Percentiles rank a stretch among this genome's conserved stretches.
phyloP scores from a whole-genome alignment of 2,113 vertebrate species.

The Lagopus leucura region DNA sequence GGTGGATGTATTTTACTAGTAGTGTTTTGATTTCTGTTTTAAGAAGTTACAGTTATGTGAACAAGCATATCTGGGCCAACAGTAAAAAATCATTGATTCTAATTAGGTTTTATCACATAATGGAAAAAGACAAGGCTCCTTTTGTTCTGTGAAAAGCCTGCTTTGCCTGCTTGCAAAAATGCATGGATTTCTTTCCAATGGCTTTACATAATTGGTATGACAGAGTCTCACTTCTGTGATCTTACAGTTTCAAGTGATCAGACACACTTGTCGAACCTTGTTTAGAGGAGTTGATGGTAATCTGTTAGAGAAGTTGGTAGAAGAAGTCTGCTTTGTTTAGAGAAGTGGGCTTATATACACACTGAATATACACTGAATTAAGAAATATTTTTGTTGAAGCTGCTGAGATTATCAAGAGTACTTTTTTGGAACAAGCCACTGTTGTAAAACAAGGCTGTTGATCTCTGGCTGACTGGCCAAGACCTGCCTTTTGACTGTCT shows the following conservation, averaged over 20 bases:
- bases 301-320: conserved; percentile 40
- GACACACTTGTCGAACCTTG: conserved; percentile 70
- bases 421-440: neutral
- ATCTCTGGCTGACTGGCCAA: neutral
- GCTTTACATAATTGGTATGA: conserved; percentile 72
- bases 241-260: conserved; percentile 68
- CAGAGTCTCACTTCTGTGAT: conserved; percentile 73
- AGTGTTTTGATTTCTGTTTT: conserved; percentile 67
- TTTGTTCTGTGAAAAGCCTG: conserved; percentile 71
- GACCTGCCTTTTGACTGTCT: conserved; percentile 12
- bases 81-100: conserved; percentile 79
- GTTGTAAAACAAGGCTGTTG: neutral
- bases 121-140: conserved; percentile 71
- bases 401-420: conserved; percentile 1
- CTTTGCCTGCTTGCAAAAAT: conserved; percentile 60
- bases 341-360: conserved; percentile 8
- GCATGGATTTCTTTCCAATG: conserved; percentile 65
- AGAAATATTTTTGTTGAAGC: conserved; percentile 25
- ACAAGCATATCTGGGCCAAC: conserved; percentile 74
- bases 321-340: conserved; percentile 32
- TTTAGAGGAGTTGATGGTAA: conserved; percentile 58
- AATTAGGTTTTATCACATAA: conserved; percentile 76
- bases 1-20: conserved; percentile 58
- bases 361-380: conserved; percentile 20
- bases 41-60: conserved; percentile 76